Evolutionary conservation across 2,888 invertebrate genomes (phyloP), one percentile per base, ranked within the genome.

Genomic region (Mesopsocus fuscifrons): DNA sequence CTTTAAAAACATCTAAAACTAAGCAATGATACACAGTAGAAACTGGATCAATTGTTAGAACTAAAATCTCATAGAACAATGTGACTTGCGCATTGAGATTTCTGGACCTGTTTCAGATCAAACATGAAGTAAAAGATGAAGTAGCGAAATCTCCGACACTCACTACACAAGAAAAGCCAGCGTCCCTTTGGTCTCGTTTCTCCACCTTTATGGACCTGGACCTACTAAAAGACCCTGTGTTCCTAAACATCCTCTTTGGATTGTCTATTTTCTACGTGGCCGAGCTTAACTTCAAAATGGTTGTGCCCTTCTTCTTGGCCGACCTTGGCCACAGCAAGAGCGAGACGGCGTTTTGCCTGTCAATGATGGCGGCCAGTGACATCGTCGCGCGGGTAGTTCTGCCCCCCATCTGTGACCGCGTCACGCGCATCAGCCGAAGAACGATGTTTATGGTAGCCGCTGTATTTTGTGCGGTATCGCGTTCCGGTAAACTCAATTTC

Each of bases 261-360:
- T 66, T 77, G 45, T 72, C 74, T 1, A 54, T 77, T 18, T 71
- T 72, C 4, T 76, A 77, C 42, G 72, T 76, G 5, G 73, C 77
- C 1, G 71, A 74, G 40, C 69, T 76, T 44, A 74, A 75, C 53
- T 80, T 78, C 53, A 74, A 74, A 46, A 71, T 79, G 66, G 60
- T 79, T 30, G 76, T 68, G 50, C 79, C 79, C 4, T 70, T 73
- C 52, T 78, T 75, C 54, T 61, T 80, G 2, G 57, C 57, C 9
- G 52, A 56, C 2, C 49, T 58, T 11, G 54, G 56, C 13, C 54
- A 70, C 9, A 57, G 59, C 5, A 59, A 63, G 43, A 58, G 66
- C 40, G 62, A 74, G 49, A 72, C 76, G 2, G 77, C 79, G 2
- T 60, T 62, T 33, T 77, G 77, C 49, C 75, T 79, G 74, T 77